phyloP scores from a whole-genome alignment of 2,113 vertebrate species.

The Anoura caudifer region DNA sequence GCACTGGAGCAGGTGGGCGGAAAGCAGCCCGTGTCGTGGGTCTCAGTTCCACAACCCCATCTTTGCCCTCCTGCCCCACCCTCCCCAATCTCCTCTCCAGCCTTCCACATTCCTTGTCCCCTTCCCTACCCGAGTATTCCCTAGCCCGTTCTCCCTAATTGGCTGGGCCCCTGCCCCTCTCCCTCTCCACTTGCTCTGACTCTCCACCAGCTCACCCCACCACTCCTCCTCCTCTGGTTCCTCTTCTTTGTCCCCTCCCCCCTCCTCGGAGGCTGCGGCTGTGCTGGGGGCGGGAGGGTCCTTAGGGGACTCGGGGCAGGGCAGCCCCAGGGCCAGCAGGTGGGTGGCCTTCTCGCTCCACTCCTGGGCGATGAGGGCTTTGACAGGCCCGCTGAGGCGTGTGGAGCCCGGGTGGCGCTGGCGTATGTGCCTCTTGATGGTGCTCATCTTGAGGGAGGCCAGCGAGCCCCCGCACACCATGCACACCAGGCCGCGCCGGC shows the following conservation, averaged over 20 bases:
- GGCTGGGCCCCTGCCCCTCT: not conserved
- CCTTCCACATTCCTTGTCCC: not conserved
- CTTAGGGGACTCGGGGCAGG: constrained; percentile 32
- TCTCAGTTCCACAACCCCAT: not conserved
- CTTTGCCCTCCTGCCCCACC: rapidly evolving
- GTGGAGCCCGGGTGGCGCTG: constrained; percentile 88
- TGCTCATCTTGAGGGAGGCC: constrained; percentile 86
- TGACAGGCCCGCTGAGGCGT: constrained; percentile 78
- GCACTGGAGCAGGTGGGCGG: not conserved
- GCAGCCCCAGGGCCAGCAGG: constrained; percentile 59
- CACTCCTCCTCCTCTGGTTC: constrained; percentile 55
- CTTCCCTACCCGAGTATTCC: not conserved
- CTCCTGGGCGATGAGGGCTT: constrained; percentile 86
- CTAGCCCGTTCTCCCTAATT: not conserved
- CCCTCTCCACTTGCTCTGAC: not conserved
- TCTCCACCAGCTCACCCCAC: not conserved
- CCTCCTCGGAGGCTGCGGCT: not conserved
- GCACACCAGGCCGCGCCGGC: constrained; percentile 86
- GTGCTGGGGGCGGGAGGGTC: not conserved
- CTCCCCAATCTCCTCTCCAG: not conserved
- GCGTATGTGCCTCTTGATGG: constrained; percentile 90
- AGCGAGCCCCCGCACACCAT: constrained; percentile 90
- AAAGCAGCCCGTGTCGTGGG: not conserved
- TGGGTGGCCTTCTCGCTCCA: constrained; percentile 85
- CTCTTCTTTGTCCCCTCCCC: constrained; percentile 35